These are phyloP conservation scores for Silurus aristotelis DNA, from an alignment of 2,797 vertebrate genomes.

Conservation along the genomic window DNA sequence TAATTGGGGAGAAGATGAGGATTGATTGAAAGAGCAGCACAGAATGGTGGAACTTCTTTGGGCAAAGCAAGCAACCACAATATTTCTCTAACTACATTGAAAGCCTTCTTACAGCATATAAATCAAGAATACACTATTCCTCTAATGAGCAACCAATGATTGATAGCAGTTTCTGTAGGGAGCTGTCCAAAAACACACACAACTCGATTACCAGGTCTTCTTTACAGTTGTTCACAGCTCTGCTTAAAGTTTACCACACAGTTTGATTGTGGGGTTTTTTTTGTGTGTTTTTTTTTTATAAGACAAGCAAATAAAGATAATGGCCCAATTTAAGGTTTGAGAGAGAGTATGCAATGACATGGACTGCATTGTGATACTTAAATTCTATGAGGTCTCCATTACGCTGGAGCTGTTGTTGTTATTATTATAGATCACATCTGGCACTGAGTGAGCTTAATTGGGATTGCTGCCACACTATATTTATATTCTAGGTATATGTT, in stretches of 20 bases:
- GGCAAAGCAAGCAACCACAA: slow-evolving; percentile 15
- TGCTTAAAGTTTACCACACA: background rate
- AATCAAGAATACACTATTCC: background rate
- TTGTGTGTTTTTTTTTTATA: background rate
- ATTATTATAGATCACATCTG: slow-evolving; percentile 9
- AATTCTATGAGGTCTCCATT: background rate
- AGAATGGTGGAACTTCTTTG: slow-evolving; percentile 16
- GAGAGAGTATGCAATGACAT: background rate
- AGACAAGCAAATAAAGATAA: slow-evolving; percentile 2
- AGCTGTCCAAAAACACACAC: background rate
- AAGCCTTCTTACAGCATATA: background rate
- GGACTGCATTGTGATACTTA: background rate
- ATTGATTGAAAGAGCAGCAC: slow-evolving; percentile 12
- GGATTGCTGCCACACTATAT: background rate
- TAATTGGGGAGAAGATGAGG: background rate
- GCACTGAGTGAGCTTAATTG: background rate
- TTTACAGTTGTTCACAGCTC: background rate
- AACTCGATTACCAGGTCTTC: background rate
- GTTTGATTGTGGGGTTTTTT: too few relatives aligned
- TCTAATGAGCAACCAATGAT: background rate
- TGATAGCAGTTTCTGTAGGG: background rate
- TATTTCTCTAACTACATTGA: background rate
- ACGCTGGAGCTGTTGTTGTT: background rate
- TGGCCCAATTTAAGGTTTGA: background rate
- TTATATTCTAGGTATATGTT: background rate